Conservation (phyloP, 2,797 vertebrate species). For the Tauraco hartlaubi region DNA sequence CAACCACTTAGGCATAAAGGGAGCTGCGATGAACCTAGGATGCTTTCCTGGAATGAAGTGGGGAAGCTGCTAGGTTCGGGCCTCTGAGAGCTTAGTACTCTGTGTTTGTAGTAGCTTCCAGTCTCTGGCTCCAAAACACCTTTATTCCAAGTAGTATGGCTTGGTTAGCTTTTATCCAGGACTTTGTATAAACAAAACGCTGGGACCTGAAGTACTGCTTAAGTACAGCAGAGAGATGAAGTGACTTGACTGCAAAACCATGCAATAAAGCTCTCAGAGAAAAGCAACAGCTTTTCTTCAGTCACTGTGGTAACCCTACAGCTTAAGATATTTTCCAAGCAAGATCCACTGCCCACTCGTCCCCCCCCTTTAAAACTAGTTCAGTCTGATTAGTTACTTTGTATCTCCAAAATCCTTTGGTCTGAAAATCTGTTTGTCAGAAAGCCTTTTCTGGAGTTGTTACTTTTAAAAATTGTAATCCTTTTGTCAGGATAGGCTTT, state of each 20-base stretch:
- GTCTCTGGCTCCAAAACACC: background rate
- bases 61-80: background rate
- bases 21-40: background rate
- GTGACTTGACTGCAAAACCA: background rate
- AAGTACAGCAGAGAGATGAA: background rate
- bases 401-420: background rate
- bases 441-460: background rate
- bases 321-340: background rate
- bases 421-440: background rate
- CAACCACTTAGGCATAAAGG: too few relatives aligned
- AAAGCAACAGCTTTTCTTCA: background rate
- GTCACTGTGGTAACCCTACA: background rate
- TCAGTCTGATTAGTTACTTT: background rate
- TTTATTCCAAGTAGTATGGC: background rate
- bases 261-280: background rate
- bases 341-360: background rate
- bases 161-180: background rate
- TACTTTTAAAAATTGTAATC: background rate
- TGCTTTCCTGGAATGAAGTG: background rate
- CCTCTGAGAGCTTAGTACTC: background rate
- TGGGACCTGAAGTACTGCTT: background rate
- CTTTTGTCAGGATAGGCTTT: background rate
- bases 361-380: background rate
- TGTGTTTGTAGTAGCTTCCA: background rate
- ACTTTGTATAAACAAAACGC: background rate